phyloP scores from a whole-genome alignment of 2,797 vertebrate genomes.

The Sebastes wilsoni region DNA sequence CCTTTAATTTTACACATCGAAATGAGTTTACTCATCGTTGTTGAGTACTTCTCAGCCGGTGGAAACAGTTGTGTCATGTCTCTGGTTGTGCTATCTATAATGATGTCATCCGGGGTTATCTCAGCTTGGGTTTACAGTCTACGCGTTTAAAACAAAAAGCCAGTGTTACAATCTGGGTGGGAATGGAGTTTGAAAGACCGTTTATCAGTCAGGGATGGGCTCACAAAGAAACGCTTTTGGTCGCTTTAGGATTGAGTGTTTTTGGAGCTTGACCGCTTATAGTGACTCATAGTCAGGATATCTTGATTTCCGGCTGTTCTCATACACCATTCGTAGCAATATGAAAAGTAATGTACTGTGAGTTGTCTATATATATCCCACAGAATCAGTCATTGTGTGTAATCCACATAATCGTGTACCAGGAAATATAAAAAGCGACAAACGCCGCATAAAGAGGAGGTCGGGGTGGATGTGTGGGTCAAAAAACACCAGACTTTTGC shows the following conservation, averaged over 20 bases:
- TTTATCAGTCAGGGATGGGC: neutral
- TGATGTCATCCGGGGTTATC: constrained; percentile 13
- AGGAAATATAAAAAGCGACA: no score
- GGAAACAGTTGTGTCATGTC: constrained; percentile 1
- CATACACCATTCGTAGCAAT: no score
- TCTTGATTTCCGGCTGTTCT: neutral
- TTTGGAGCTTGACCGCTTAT: neutral
- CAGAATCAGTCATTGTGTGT: no score
- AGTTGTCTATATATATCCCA: neutral
- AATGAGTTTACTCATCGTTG: neutral
- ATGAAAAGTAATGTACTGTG: no score
- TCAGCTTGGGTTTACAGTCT: neutral
- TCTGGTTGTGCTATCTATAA: neutral
- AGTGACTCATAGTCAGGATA: neutral
- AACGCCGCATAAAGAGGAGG: no score
- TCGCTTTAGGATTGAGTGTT: neutral
- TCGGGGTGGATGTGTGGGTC: no score
- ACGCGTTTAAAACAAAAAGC: neutral
- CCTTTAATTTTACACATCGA: neutral
- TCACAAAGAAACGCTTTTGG: neutral
- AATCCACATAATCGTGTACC: no score
- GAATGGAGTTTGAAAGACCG: neutral
- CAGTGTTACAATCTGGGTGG: neutral
- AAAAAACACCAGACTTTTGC: no score
- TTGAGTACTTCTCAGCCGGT: neutral